These are phyloP conservation scores for Pilophorus perplexus DNA, from an alignment of 2,888 invertebrate species.

Conservation along the genomic window DNA sequence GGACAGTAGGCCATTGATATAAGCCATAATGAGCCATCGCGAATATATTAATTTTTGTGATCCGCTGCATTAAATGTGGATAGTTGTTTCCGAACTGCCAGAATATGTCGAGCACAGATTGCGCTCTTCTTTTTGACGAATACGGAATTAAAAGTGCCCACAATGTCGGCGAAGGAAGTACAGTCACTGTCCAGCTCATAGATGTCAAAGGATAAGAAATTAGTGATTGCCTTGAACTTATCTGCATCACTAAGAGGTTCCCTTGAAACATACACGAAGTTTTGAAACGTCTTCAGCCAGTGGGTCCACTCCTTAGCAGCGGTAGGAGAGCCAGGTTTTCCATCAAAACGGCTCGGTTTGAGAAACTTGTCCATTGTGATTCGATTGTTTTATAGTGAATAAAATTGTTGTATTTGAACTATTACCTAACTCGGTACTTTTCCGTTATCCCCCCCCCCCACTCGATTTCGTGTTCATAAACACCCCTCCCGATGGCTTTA, in stretches of 20 bases:
- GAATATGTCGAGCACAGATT: constrained; percentile 20
- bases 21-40: too few species aligned
- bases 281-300: constrained; percentile 9
- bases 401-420: constrained; percentile 18
- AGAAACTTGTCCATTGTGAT: constrained; percentile 15
- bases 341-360: not conserved
- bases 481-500: too few species aligned
- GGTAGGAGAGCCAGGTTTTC: constrained; percentile 6
- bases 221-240: constrained; percentile 19
- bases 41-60: not conserved
- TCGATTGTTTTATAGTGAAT: not conserved
- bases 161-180: not conserved
- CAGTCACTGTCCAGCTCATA: constrained; percentile 11
- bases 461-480: too few species aligned
- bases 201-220: constrained; percentile 10
- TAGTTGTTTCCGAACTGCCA: constrained; percentile 8
- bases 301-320: constrained; percentile 17
- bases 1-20: not conserved
- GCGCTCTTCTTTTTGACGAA: constrained; percentile 24
- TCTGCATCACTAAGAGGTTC: not conserved
- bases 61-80: not conserved
- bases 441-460: too few species aligned
- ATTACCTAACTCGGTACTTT: too few species aligned
- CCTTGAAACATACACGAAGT: not conserved
- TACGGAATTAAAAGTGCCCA: not conserved